Evolutionary conservation across 2,113 vertebrate genomes (phyloP), one percentile per base, ranked within the genome.

Genomic region (Puntigrus tetrazona): DNA sequence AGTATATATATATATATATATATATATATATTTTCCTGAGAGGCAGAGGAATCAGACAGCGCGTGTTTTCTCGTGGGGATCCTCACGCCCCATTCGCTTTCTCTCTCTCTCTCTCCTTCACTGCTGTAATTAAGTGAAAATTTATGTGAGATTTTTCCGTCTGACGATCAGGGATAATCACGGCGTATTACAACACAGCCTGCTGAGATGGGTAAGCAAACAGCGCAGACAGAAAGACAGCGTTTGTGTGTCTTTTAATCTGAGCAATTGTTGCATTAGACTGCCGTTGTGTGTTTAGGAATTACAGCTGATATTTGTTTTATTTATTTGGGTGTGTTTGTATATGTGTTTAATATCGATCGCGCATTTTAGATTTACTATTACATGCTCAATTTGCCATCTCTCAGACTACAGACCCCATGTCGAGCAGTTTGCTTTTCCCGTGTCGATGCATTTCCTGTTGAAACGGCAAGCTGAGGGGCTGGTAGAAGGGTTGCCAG

Each of bases 161-260:
- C 83, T 87, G 78, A 83, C 76, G 79, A 88, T 86, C 84, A 84
- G 79, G 85, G 76, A 84, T 87, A 84, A 87, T 89, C 85, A 81
- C 81, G 25, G 10, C 81, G 43, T 70, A 81, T 86, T 81, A 78
- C 63, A 77, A 65, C 79, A 77, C 80, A 85, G 75, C 86, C 83
- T 76, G 81, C 81, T 86, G 89, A 82, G 86, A 88, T 86, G 84
- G 84, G 84, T 87, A 81, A 87, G 86, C 88, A 87, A 89, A 89
- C 83, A 87, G 74, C 52, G 65, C 38, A 45, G n/a, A 67, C 14
- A 38, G 34, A 82, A 85, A 72, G 57, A 82, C 27, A 41, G 78
- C 59, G 25, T 45, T 11, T 8, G 6, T 31, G 69, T 86, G 70
- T 76, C 81, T 77, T 59, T 81, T 81, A 29, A 55, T 78, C 57